phyloP scores from a whole-genome alignment of 1,140 invertebrate species.

The Telenomus remus region DNA sequence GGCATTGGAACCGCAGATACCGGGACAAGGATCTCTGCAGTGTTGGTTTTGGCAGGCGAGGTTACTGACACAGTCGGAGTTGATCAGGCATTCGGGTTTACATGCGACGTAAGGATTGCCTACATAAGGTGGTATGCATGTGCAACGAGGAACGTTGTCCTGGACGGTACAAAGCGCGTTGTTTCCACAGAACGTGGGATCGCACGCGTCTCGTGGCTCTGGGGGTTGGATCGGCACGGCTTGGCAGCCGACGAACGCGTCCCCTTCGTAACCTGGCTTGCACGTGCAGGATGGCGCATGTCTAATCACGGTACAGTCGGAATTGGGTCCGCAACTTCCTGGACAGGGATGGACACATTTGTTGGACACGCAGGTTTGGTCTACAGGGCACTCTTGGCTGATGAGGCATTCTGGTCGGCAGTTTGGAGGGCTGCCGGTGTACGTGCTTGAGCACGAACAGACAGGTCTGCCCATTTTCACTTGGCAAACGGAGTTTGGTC shows the following conservation, averaged over 20 bases:
- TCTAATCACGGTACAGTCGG: slow-evolving; percentile 86
- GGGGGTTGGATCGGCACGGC: slow-evolving; percentile 65
- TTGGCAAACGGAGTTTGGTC: slow-evolving; percentile 89
- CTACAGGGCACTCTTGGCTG: slow-evolving; percentile 83
- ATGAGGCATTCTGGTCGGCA: slow-evolving; percentile 85
- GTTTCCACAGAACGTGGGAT: slow-evolving; percentile 87
- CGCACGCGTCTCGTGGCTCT: slow-evolving; percentile 80
- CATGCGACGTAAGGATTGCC: slow-evolving; percentile 88
- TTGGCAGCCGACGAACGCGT: slow-evolving; percentile 87
- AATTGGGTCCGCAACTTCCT: slow-evolving; percentile 85
- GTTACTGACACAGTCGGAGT: slow-evolving; percentile 86
- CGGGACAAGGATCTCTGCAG: slow-evolving; percentile 90
- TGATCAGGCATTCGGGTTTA: slow-evolving; percentile 86
- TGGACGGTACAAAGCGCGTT: slow-evolving; percentile 85
- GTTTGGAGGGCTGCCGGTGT: slow-evolving; percentile 83
- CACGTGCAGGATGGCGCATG: slow-evolving; percentile 88
- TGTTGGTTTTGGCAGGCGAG: slow-evolving; percentile 89
- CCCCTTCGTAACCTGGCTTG: slow-evolving; percentile 83
- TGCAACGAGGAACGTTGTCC: slow-evolving; percentile 82
- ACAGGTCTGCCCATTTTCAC: slow-evolving; percentile 85
- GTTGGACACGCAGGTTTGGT: slow-evolving; percentile 86
- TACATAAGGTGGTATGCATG: slow-evolving; percentile 89
- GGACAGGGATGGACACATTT: slow-evolving; percentile 87
- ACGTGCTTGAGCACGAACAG: slow-evolving; percentile 85
- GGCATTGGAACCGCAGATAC: slow-evolving; percentile 87